Evolutionary conservation across 2,888 invertebrate genomes (phyloP), one percentile per base, ranked within the genome.

Genomic region (Sympetrum striolatum): DNA sequence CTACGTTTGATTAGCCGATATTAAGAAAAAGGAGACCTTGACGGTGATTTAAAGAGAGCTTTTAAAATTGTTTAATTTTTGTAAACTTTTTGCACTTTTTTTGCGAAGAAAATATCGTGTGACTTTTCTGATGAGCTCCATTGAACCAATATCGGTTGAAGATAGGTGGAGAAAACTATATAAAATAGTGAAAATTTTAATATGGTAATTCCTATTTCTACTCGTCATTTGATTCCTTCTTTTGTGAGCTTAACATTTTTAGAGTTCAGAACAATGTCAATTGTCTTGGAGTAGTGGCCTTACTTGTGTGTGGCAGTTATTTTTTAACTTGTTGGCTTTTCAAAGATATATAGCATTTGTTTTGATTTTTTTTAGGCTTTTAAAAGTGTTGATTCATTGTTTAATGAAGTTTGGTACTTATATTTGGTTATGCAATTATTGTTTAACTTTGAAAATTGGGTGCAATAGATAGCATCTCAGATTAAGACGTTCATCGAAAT

Each of bases 181-280:
- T 14, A 31, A 73, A 73, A 31, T 31, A 73, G 73, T 73, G 31
- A 73, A n/a, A 31, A 73, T 31, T 25, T 25, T 73, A 73, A 73
- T 73, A 73, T 73, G 73, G 14, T 73, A 31, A 25, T 73, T 73
- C 73, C 73, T 31, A 73, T 73, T 73, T 25, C 73, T 73, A 73
- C 73, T 86, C 22, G 86, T 86, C 86, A 86, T 60, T 60, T 86
- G n/a, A 86, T 60, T 60, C 73, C 60, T 37, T 86, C 86, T 86
- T 60, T 86, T 60, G 18, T 60, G 37, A 64, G 86, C 37, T 86
- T 60, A 86, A 86, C 58, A 58, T 60, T 37, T 18, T 60, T 64
- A 37, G 73, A 73, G 73, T 73, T 31, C 86, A 60, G 58, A 22
- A 60, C 22, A 37, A 60, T 60, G 86, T 86, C 86, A 86, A 86